phyloP scores from a whole-genome alignment of 2,113 vertebrate genomes.

The Sisor rabdophorus region DNA sequence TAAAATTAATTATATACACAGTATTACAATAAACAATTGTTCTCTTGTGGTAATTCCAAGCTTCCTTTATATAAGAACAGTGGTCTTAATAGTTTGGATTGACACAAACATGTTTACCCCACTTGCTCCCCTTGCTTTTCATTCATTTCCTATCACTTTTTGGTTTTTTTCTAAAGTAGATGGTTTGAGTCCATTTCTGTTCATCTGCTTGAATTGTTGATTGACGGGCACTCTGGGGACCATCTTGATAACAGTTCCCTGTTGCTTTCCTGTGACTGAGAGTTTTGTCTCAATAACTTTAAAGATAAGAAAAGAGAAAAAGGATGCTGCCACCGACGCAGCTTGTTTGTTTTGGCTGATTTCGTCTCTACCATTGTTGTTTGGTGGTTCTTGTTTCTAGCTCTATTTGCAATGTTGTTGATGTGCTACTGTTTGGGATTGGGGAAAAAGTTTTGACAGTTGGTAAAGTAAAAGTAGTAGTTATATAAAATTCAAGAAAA shows the following conservation, averaged over 20 bases:
- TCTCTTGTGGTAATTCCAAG: not conserved
- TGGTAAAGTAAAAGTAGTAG: constrained; percentile 29
- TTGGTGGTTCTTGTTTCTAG: constrained; percentile 52
- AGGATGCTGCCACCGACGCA: constrained; percentile 53
- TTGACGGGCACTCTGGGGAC: constrained; percentile 43
- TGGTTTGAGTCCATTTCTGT: constrained; percentile 46
- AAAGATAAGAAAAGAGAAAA: constrained; percentile 55
- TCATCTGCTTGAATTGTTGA: constrained; percentile 37
- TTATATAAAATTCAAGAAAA: not conserved
- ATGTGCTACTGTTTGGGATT: constrained; percentile 41
- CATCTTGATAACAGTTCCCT: constrained; percentile 28
- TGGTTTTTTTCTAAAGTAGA: not conserved
- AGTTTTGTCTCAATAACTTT: constrained; percentile 49
- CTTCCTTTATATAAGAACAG: not conserved
- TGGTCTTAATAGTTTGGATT: constrained; percentile 2
- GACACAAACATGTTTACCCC: not conserved
- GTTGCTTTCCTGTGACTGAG: constrained; percentile 47
- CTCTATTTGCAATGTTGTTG: constrained; percentile 34
- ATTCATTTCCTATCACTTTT: not conserved
- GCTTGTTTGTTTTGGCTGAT: constrained; percentile 53
- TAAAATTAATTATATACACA: not conserved
- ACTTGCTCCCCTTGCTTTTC: not conserved
- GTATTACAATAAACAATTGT: not conserved
- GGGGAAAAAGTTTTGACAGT: constrained; percentile 38
- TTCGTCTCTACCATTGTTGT: constrained; percentile 52